Conservation (phyloP, 1,140 invertebrate species). For the Drepana arcuata region DNA sequence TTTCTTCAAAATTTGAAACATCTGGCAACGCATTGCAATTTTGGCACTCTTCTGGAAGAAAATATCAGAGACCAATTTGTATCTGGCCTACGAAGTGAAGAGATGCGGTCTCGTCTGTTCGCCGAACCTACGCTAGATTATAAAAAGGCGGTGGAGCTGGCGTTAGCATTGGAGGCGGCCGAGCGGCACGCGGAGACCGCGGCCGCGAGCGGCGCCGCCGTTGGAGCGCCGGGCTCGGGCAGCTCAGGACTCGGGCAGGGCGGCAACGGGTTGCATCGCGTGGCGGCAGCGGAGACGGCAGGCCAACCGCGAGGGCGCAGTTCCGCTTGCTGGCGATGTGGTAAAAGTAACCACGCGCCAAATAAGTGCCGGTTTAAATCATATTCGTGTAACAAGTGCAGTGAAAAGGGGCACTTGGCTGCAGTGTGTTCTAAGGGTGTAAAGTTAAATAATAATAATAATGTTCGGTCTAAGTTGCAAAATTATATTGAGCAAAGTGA, state of each 20-base stretch:
- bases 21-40: conserved; percentile 14
- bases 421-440: neutral
- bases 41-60: conserved; percentile 12
- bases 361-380: conserved; percentile 9
- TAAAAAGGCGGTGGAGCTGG: conserved; percentile 1
- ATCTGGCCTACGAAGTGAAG: conserved; percentile 10
- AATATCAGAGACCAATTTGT: conserved; percentile 13
- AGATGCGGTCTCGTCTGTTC: conserved; percentile 5
- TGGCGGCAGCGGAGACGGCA: conserved; percentile 1
- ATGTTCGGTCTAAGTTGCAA: neutral
- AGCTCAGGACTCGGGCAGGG: conserved; percentile 4
- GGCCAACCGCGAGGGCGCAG: conserved; percentile 1
- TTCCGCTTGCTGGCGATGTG: conserved; percentile 5
- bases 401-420: conserved; percentile 9
- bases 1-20: conserved; percentile 21
- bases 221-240: conserved; percentile 1
- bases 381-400: conserved; percentile 9
- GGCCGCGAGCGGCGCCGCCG: neutral
- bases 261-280: conserved; percentile 8
- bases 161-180: neutral
- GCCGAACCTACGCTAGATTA: conserved; percentile 4
- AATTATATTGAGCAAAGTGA: neutral
- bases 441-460: neutral
- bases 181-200: neutral
- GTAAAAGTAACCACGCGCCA: neutral